Evolutionary conservation across 1,140 invertebrate species (phyloP), one percentile per base, ranked within the genome.

Genomic region (Neoseiulus cucumeris): DNA sequence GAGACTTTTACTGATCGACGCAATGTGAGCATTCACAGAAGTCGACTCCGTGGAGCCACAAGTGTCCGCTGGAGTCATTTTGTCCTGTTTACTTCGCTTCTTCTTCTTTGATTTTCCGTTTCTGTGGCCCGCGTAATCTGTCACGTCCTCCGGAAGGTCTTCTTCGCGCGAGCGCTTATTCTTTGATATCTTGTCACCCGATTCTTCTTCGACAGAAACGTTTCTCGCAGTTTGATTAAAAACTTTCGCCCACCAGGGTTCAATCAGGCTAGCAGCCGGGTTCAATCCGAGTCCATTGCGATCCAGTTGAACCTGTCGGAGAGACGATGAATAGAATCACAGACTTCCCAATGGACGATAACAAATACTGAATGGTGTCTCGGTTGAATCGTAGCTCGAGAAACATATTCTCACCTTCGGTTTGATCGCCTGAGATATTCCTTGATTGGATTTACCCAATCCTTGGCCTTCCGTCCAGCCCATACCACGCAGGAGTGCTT

Each of bases 381-480:
- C 4, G 6, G 14, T 20, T 4, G 4, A 6, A 4, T 7, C 4
- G 6, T 47, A 22, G 14, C 28, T 22, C 18, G 18, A 47, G 18
- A 14, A 28, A 47, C 28, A 47, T 14, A 47, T 47, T 14, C 51
- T 17, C 25, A 59, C 51, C 51, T 59, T 59, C 1, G 51, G 51
- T 20, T 59, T 59, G 22, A 59, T 59, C 33, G 22, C 51, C 33
- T 25, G 14, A 1, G 22, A 25, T 4, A 59, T 59, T 25, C 51
- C 51, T 59, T 59, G 51, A 25, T 59, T 59, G 14, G 25, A 33
- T 29, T 33, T 25, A 1, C 51, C 51, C 22, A 59, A 59, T 25
- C 51, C 51, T 59, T 59, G n/a, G 51, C 51, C 51, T 33, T 59
- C 25, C 22, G 14, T 59, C 51, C 51, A 59, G 22, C 51, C 51